phyloP scores from a whole-genome alignment of 2,113 vertebrate species.

The Anguilla rostrata region DNA sequence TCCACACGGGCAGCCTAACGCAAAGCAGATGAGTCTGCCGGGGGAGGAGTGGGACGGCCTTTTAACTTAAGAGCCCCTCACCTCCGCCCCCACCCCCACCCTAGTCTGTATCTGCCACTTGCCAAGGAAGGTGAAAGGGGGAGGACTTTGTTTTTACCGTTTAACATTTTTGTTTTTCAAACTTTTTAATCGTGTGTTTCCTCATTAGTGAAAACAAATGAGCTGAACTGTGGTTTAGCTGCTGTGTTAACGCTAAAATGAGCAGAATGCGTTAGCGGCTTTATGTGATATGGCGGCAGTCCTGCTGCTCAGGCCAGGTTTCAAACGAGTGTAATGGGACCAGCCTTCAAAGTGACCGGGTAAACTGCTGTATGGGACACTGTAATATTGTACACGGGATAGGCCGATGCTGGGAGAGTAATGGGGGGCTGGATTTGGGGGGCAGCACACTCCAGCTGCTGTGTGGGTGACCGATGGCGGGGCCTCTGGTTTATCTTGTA shows the following conservation, averaged over 20 bases:
- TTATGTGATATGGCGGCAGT: background rate
- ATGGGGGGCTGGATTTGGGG: background rate
- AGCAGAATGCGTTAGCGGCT: background rate
- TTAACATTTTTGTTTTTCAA: background rate
- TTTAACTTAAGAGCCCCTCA: background rate
- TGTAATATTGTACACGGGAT: background rate
- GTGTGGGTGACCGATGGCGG: background rate
- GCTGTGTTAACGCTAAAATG: background rate
- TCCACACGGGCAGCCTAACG: background rate
- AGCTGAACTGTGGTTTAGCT: background rate
- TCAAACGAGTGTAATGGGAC: background rate
- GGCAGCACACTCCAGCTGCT: background rate
- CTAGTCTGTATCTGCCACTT: background rate
- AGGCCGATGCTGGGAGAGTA: background rate
- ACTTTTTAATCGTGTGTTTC: background rate
- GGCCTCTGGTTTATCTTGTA: constrained; percentile 3
- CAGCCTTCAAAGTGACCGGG: background rate
- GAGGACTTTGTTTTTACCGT: background rate
- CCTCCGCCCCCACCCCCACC: background rate
- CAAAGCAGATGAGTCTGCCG: background rate
- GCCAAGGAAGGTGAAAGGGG: background rate
- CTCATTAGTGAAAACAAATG: background rate
- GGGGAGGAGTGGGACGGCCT: background rate
- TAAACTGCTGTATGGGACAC: background rate
- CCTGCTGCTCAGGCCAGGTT: background rate